phyloP scores from a whole-genome alignment of 2,113 vertebrate genomes.

The Oncorhynchus kisutch region DNA sequence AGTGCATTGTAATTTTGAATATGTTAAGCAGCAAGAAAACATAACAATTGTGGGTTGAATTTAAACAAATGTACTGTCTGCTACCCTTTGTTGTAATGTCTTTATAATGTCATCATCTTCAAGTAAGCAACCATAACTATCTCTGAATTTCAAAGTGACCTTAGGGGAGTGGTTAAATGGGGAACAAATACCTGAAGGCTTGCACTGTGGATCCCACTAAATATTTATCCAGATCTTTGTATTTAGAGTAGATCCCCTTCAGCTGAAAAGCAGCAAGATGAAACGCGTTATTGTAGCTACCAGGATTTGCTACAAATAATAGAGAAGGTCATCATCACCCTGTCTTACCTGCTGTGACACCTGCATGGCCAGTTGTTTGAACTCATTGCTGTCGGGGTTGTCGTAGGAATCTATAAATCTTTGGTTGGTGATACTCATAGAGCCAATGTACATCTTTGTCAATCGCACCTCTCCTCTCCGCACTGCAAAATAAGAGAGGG shows the following conservation, averaged over 20 bases:
- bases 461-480: slow-evolving; percentile 27
- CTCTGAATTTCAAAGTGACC: neutral
- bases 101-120: neutral
- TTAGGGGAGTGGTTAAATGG: neutral
- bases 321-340: too few relatives aligned
- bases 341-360: too few relatives aligned
- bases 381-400: too few relatives aligned
- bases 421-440: slow-evolving; percentile 57
- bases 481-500: slow-evolving; percentile 39
- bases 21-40: too few relatives aligned
- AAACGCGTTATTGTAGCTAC: neutral
- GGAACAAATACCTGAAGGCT: slow-evolving; percentile 71
- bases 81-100: too few relatives aligned
- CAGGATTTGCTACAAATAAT: too few relatives aligned
- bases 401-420: slow-evolving; percentile 34
- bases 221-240: slow-evolving; percentile 47
- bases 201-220: slow-evolving; percentile 59
- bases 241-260: slow-evolving; percentile 57
- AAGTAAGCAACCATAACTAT: neutral
- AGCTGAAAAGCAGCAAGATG: slow-evolving; percentile 61
- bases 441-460: slow-evolving; percentile 61
- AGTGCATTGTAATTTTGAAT: neutral
- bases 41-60: too few relatives aligned
- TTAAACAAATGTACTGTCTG: too few relatives aligned
- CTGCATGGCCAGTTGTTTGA: too few relatives aligned